Base-by-base conservation (phyloP, 2,888 invertebrate species). In the Rotaria magnacalcarata region DNA sequence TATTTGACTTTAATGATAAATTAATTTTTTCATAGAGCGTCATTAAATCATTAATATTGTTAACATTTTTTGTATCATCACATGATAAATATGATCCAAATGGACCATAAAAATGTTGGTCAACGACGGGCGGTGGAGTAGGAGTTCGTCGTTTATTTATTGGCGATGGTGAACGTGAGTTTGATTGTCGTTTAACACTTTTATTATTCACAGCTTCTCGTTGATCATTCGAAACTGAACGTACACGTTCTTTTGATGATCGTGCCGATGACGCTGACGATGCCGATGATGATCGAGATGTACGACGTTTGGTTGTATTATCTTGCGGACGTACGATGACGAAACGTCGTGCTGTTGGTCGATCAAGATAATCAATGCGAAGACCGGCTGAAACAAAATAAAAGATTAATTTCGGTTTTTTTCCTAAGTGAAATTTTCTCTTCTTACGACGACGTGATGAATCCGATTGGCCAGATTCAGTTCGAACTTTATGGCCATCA, bases 351-450 rank as follows among this genome's bases (percentile, higher is more conserved):
- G 67, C 67, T 16, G 67, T 67, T 27, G 67, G 67, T 67, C 67
- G 67, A 34, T 67, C 67, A 67, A 67, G 67, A 67, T 67, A 67
- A 67, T 67, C 67, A 41, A 67, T 67, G 19, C 67, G 67, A 67
- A 67, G 67, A 41, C 67, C 67, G 16, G 67, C 67, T 67, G 34
- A 27, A 24, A 27, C 5, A 34, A 41, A n/a, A 60, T 19, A 6
- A 11, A 11, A 19, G n/a, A 7, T 34, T 34, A 34, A 34, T 34
- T 34, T 34, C 34, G 34, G 2, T 60, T 60, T n/a, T 11, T 14
- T 8, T 27, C n/a, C 0, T 19, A 1, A 14, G n/a, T 10, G 27
- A n/a, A 54, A 52, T 14, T 16, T 52, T 54, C 21, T 21, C 4
- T n/a, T n/a, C 6, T 67, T 67, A 67, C 67, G 34, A 14, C 67